A percentile compares a stretch with the other conserved stretches of the same genome.
phyloP scores from a whole-genome alignment of 2,888 invertebrate species.

The Apodemia hepburni region DNA sequence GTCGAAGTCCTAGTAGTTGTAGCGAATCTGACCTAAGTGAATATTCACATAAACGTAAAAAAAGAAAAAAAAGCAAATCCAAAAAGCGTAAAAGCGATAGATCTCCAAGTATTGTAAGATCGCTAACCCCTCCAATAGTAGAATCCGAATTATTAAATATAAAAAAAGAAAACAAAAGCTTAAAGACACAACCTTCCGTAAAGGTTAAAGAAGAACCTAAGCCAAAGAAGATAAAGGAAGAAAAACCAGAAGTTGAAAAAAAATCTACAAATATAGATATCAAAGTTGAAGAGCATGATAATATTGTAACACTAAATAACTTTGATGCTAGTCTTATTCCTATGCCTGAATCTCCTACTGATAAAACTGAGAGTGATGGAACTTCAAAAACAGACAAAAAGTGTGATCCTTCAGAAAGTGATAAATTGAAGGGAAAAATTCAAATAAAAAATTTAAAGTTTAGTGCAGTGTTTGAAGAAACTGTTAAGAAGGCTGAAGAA shows the following conservation, averaged over 20 bases:
- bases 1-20: slow-evolving; percentile 59
- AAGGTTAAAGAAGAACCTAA: slow-evolving; percentile 35
- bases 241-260: slow-evolving; percentile 39
- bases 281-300: slow-evolving; percentile 43
- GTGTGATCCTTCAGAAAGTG: slow-evolving; percentile 48
- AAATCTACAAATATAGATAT: slow-evolving; percentile 38
- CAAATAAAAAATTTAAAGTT: slow-evolving; percentile 85
- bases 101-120: slow-evolving; percentile 44
- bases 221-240: slow-evolving; percentile 37
- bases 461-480: slow-evolving; percentile 83
- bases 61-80: slow-evolving; percentile 77
- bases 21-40: slow-evolving; percentile 63
- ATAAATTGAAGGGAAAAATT: slow-evolving; percentile 79
- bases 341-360: slow-evolving; percentile 66
- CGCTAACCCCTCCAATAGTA: slow-evolving; percentile 44
- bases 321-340: slow-evolving; percentile 58
- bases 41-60: slow-evolving; percentile 76
- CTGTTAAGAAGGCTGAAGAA: slow-evolving; percentile 82
- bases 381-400: slow-evolving; percentile 51
- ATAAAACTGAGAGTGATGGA: slow-evolving; percentile 39
- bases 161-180: slow-evolving; percentile 36
- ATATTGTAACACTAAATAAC: slow-evolving; percentile 33
- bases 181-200: slow-evolving; percentile 38
- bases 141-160: slow-evolving; percentile 33
- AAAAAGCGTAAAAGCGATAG: slow-evolving; percentile 52